Evolutionary conservation across 2,888 invertebrate genomes (phyloP), one percentile per base, ranked within the genome.

Genomic region (Morpho achilles): DNA sequence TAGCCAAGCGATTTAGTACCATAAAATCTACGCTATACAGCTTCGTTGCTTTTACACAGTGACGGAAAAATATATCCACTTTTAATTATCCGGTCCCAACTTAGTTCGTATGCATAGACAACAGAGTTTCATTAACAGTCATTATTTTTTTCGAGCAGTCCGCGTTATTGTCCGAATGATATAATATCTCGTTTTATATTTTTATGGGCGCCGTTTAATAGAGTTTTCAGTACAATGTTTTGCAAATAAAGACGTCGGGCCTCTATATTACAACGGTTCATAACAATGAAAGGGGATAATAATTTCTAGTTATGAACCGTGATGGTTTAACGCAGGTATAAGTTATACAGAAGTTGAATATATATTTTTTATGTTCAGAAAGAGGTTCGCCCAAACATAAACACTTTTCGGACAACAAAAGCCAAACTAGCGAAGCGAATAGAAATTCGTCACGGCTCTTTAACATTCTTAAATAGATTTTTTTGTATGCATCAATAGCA

Each of bases 371-470:
- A 66, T 72, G 70, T 65, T 54, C 62, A 61, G 68, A 76, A 85
- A 84, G 10, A 82, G 77, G 65, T 71, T 73, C 73, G 78, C 77
- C 86, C 81, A 87, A 89, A 88, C 81, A 85, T 81, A 89, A 89
- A 90, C 85, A 87, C 73, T 76, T 76, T 88, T 74, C 71, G 62
- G 66, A 71, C 72, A 72, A 88, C 86, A 90, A 89, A 82, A 71
- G 84, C 73, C 70, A 79, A 82, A 79, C 81, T 77, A 78, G 76
- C 81, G 82, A 73, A 73, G 77, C 85, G 81, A 87, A 88, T 87
- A 81, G 76, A 79, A 75, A 87, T 89, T 83, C 72, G 89, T 83
- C 78, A 88, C 86, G 89, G 82, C 81, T 82, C 82, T 87, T 89
- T 86, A 88, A 86, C 87, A 83, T 79, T 77, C 74, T 81, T 86